These are phyloP conservation scores for Zelostemma sp. DNA, from an alignment of 1,140 invertebrate genomes.

Conservation along the genomic window DNA sequence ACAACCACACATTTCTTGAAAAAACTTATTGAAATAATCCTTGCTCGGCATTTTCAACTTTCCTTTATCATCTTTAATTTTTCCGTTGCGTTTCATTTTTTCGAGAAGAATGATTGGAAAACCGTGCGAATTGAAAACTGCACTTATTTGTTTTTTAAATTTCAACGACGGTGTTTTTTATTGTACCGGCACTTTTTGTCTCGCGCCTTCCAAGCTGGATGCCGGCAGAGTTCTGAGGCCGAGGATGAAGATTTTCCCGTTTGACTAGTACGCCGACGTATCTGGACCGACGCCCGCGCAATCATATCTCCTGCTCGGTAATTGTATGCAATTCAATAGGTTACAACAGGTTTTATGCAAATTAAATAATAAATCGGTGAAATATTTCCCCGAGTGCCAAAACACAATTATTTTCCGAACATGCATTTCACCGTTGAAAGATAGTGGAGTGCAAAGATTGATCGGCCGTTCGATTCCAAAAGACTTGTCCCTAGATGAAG, in stretches of 20 bases:
- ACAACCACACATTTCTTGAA: conserved; percentile 17
- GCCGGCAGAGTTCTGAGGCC: conserved; percentile 34
- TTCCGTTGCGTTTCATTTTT: conserved; percentile 14
- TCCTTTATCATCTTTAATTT: conserved; percentile 2
- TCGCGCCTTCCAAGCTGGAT: background rate
- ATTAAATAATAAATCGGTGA: background rate
- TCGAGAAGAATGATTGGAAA: no score
- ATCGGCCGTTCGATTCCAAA: background rate
- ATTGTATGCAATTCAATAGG: background rate
- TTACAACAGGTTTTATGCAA: background rate
- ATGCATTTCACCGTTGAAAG: background rate
- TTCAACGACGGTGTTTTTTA: background rate
- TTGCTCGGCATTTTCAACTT: background rate
- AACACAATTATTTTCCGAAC: background rate
- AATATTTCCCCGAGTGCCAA: background rate
- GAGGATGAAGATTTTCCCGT: conserved; percentile 19
- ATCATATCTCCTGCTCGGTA: conserved; percentile 48
- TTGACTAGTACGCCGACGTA: conserved; percentile 49
- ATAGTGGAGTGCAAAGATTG: conserved; percentile 7
- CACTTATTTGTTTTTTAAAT: background rate
- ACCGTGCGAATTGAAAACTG: conserved; percentile 7
- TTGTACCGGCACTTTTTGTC: background rate
- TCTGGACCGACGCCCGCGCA: conserved; percentile 65
- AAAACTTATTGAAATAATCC: conserved; percentile 7
- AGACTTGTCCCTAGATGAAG: background rate